These are phyloP conservation scores for Clupea harengus DNA, from an alignment of 2,113 vertebrate species.

Conservation along the genomic window DNA sequence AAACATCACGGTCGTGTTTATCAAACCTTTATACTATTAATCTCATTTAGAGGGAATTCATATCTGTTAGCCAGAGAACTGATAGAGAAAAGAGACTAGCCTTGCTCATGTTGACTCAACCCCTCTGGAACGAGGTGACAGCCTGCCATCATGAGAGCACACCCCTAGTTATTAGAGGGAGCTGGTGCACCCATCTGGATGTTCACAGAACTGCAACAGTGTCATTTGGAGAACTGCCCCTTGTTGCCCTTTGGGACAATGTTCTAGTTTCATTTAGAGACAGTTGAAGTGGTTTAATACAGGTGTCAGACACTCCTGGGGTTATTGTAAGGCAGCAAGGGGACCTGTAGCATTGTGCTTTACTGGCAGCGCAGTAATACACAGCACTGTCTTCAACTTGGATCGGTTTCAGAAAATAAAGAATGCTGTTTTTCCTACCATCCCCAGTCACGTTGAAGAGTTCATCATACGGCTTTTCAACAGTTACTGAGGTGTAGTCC, in stretches of 20 bases:
- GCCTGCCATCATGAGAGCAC: background rate
- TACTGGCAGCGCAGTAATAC: slow-evolving; percentile 60
- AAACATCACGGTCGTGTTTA: too few species aligned
- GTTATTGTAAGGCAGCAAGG: slow-evolving; percentile 27
- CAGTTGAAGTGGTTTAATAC: background rate
- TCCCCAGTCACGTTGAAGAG: slow-evolving; percentile 46
- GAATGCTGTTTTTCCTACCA: background rate
- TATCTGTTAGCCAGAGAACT: background rate
- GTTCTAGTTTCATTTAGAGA: background rate
- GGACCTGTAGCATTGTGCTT: slow-evolving; percentile 27
- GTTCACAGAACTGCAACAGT: background rate
- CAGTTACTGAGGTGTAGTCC: background rate
- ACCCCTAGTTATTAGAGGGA: background rate
- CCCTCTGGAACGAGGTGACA: background rate
- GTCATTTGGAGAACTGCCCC: background rate
- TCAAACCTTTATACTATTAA: too few species aligned
- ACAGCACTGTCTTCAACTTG: slow-evolving; percentile 42
- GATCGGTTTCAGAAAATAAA: slow-evolving; percentile 28
- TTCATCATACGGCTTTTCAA: slow-evolving; percentile 24
- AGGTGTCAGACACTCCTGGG: background rate
- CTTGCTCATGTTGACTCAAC: background rate
- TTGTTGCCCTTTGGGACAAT: background rate
- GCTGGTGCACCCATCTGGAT: background rate
- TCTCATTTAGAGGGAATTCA: background rate
- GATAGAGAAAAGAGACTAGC: background rate